Percentiles rank a stretch among this genome's conserved stretches.
These are phyloP conservation scores for Euzophera pinguis DNA, from an alignment of 2,888 invertebrate genomes.

Conservation along the genomic window DNA sequence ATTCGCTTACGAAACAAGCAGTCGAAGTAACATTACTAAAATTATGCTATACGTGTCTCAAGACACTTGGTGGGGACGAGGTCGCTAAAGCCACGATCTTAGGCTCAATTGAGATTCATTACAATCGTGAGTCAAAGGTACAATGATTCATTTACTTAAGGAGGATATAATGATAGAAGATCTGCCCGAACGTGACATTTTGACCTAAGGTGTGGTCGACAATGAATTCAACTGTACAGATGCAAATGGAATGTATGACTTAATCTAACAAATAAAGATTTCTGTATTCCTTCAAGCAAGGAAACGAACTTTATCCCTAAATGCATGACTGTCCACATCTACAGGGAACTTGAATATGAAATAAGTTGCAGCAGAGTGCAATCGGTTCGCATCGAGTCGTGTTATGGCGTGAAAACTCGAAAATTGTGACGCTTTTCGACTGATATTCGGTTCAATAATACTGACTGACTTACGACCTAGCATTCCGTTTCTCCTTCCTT, in stretches of 20 bases:
- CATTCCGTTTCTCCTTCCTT: conserved; percentile 74
- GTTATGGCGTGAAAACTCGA: conserved; percentile 19
- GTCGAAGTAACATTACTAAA: conserved; percentile 27
- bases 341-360: conserved; percentile 11
- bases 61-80: conserved; percentile 54
- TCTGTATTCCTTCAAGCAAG: conserved; percentile 50
- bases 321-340: conserved; percentile 25
- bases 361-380: conserved; percentile 19
- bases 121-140: conserved; percentile 17
- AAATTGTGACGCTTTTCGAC: conserved; percentile 17
- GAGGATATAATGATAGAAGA: conserved; percentile 50
- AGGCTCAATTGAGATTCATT: conserved; percentile 38
- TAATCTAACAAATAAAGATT: conserved; percentile 40
- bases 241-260: conserved; percentile 32
- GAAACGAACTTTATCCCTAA: conserved; percentile 54
- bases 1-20: conserved; percentile 37
- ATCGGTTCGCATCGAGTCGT: conserved; percentile 21
- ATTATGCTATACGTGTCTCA: conserved; percentile 32
- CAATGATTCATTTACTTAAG: conserved; percentile 45
- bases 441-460: conserved; percentile 17
- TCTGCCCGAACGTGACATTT: conserved; percentile 28
- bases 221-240: conserved; percentile 15
- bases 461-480: conserved; percentile 33
- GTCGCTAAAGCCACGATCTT: conserved; percentile 47
- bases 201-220: conserved; percentile 43